phyloP scores from a whole-genome alignment of 2,113 vertebrate genomes.

The Calidris pugnax region DNA sequence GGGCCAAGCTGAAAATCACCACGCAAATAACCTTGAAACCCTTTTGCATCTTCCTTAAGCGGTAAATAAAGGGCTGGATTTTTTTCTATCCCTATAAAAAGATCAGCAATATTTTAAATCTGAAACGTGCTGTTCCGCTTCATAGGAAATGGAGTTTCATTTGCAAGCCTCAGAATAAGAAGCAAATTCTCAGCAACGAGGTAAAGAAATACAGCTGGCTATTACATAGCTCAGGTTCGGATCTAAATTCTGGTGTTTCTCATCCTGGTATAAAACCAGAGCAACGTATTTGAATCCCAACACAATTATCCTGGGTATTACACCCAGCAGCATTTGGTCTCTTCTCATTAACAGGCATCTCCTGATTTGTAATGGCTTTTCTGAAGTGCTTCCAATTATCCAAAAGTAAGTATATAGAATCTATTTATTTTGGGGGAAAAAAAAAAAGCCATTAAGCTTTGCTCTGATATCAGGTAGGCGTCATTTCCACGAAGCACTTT shows the following conservation, averaged over 20 bases:
- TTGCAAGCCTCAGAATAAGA: neutral
- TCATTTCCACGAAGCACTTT: neutral
- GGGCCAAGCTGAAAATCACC: neutral
- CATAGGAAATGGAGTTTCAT: neutral
- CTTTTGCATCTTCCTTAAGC: neutral
- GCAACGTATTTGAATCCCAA: neutral
- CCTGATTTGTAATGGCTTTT: neutral
- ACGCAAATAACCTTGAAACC: rapidly evolving
- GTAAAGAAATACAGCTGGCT: neutral
- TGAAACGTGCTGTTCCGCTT: neutral
- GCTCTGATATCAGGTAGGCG: neutral
- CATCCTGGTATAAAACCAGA: neutral
- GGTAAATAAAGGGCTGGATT: neutral
- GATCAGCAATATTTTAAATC: neutral
- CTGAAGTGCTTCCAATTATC: neutral
- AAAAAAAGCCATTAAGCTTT: neutral
- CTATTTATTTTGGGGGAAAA: neutral
- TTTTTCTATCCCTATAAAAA: neutral
- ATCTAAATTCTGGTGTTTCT: neutral
- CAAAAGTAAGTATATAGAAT: neutral
- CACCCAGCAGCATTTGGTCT: neutral
- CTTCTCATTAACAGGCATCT: neutral
- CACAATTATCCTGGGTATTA: neutral
- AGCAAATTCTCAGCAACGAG: neutral
- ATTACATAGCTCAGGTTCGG: neutral